Base-by-base conservation (phyloP, 2,797 vertebrate genomes). In the Eptatretus atami region DNA sequence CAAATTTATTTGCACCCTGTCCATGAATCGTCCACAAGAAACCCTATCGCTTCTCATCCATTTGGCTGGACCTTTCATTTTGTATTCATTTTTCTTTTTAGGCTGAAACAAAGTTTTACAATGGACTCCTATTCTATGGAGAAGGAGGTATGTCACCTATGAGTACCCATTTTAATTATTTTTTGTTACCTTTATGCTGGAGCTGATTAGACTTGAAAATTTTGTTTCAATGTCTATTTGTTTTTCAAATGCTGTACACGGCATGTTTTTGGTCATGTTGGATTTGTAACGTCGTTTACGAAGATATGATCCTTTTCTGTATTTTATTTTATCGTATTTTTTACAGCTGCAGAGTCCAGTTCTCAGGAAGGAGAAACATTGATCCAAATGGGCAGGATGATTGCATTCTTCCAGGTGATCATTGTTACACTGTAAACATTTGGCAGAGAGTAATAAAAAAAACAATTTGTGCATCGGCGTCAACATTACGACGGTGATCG, bases 71-170 rank as follows among this genome's bases (percentile, higher is more conserved):
- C 53, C 24, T 11, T n/a, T 15, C 57, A 31, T 53, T 53, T 8
- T 12, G 9, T 13, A 52, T n/a, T 52, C 64, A 14, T 70, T 69
- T 69, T 68, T 65, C 64, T 66, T 65, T 72, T 65, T 71, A 98
- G 92, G 90, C 87, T 67, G 90, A 96, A 81, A 84, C 78, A 53
- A 96, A 86, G 70, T 94, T 98, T 78, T 98, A 95, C 74, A 94
- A 84, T 72, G 92, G 92, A 64, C 79, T 96, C 63, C 75, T 96
- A 73, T 96, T 84, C 73, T 98, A 95, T 68, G 88, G 86, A 72
- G 92, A 98, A 79, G 90, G 90, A 81, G 84, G 92, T 98, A 81
- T 80, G 72, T 69, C 24, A 44, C 63, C 19, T 19, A 19, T 19
- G 19, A 19, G 19, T 19, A 19, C 19, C 19, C 19, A 19, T 63